Conservation (phyloP, 2,888 invertebrate species). For the Mythimna lalbum region DNA sequence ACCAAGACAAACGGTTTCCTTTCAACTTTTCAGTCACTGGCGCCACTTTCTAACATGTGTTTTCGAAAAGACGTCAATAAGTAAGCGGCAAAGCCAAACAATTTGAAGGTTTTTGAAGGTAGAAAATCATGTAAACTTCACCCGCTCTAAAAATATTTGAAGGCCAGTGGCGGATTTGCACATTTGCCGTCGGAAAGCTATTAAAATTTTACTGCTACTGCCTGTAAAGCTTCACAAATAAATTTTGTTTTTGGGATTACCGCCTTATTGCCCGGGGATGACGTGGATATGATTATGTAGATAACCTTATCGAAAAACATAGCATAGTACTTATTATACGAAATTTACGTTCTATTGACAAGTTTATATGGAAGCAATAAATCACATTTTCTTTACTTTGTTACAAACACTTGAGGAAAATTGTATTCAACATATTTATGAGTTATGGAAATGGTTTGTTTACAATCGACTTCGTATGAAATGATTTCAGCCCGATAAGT, state of each 20-base stretch:
- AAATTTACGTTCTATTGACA: conserved; percentile 13
- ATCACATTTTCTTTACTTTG: neutral
- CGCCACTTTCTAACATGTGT: no score
- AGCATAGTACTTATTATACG: neutral
- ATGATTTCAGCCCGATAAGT: neutral
- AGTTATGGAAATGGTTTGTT: neutral
- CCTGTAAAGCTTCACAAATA: neutral
- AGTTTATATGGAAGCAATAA: conserved; percentile 5
- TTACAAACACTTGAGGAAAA: neutral
- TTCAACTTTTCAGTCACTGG: no score
- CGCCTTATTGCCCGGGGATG: no score
- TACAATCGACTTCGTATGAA: neutral
- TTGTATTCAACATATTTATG: neutral
- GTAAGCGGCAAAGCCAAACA: no score
- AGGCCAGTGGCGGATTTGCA: neutral
- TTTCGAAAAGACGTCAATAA: no score
- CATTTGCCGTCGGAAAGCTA: no score
- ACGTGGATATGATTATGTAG: neutral
- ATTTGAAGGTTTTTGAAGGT: no score
- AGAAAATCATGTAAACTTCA: no score
- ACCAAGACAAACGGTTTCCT: no score
- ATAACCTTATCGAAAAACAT: neutral
- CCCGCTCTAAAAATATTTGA: neutral
- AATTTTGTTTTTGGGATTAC: no score
- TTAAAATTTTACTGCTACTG: no score